Percentiles rank a stretch among this genome's conserved stretches.
phyloP scores from a whole-genome alignment of 1,140 invertebrate species.

The Oryctes rhinoceros region DNA sequence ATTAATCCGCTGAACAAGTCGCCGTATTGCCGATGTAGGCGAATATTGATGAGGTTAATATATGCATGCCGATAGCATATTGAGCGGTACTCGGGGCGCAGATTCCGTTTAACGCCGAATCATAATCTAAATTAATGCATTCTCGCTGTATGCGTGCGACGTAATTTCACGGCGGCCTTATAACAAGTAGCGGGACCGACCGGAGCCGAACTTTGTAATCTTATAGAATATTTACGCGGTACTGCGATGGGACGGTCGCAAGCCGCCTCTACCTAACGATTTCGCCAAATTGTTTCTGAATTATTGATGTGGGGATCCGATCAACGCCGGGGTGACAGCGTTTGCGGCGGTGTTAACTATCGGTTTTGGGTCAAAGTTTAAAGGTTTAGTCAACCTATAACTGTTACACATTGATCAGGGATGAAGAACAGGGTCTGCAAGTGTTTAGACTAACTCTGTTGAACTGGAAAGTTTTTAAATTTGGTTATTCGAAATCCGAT shows the following conservation, averaged over 20 bases:
- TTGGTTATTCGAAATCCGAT: no score
- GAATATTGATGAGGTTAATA: slow-evolving; percentile 3
- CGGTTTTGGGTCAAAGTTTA: no score
- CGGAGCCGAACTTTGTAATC: slow-evolving; percentile 8
- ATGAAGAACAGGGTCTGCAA: no score
- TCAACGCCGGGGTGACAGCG: neutral
- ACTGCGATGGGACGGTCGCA: neutral
- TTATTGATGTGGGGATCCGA: neutral
- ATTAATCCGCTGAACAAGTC: neutral
- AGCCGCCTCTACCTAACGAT: neutral
- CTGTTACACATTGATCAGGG: no score
- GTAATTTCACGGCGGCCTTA: neutral
- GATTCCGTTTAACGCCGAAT: slow-evolving; percentile 4
- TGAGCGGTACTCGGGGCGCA: slow-evolving; percentile 6
- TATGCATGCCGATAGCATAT: slow-evolving; percentile 21
- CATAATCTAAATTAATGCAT: slow-evolving; percentile 19
- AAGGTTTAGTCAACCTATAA: no score
- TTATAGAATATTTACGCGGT: slow-evolving; percentile 18
- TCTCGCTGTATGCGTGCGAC: neutral
- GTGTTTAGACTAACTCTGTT: no score
- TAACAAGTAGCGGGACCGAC: neutral
- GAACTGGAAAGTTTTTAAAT: no score
- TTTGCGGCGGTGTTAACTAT: neutral
- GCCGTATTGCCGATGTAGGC: neutral
- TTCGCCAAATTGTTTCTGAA: slow-evolving; percentile 17